phyloP scores from a whole-genome alignment of 2,113 vertebrate genomes.

The Anthoscopus minutus region DNA sequence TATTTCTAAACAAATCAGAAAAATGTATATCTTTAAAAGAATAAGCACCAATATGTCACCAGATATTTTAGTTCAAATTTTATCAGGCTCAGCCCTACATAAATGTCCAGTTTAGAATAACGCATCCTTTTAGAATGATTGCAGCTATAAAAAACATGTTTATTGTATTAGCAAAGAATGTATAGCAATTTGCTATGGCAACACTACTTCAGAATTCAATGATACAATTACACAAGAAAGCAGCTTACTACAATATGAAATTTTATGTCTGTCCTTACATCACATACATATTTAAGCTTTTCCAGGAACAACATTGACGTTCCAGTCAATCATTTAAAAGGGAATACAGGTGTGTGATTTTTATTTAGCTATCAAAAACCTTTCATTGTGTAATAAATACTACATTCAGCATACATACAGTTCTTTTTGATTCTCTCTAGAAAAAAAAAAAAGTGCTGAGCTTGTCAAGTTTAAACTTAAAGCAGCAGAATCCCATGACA shows the following conservation, averaged over 20 bases:
- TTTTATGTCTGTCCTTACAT: not conserved
- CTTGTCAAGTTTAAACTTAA: not conserved
- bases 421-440: not conserved
- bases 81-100: not conserved
- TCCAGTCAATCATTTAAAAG: not conserved
- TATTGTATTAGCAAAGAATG: not conserved
- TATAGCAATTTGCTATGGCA: not conserved
- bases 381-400: not conserved
- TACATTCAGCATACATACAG: not conserved
- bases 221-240: not conserved
- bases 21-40: not conserved
- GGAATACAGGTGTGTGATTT: not conserved
- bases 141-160: not conserved
- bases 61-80: not conserved
- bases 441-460: not conserved
- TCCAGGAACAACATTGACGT: not conserved
- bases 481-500: not conserved
- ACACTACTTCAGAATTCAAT: not conserved
- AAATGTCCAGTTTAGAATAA: not conserved
- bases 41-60: not conserved
- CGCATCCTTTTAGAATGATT: fast-evolving
- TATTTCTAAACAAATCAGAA: not conserved
- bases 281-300: not conserved
- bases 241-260: not conserved
- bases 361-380: not conserved